These are phyloP conservation scores for Volucella inanis DNA, from an alignment of 2,888 invertebrate genomes.

Conservation along the genomic window DNA sequence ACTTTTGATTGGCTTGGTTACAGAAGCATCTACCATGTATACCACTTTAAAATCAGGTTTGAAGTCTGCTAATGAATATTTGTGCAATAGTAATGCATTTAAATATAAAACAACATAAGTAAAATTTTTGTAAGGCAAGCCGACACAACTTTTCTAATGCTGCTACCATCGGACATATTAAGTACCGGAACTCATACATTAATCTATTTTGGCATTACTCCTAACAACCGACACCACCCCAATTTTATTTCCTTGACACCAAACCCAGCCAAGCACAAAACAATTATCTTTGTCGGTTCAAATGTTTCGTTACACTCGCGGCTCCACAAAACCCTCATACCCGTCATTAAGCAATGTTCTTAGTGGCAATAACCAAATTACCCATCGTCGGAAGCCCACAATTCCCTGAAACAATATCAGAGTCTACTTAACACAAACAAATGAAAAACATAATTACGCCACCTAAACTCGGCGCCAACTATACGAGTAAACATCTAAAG, in stretches of 20 bases:
- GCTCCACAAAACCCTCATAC: slow-evolving; percentile 49
- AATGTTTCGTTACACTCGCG: slow-evolving; percentile 37
- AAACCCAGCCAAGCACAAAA: slow-evolving; percentile 45
- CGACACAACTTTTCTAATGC: too few species aligned
- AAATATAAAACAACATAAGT: too few species aligned
- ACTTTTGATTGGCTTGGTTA: too few species aligned
- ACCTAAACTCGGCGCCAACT: slow-evolving; percentile 68
- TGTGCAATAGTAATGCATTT: too few species aligned
- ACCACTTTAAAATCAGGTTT: too few species aligned
- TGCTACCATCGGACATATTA: neutral
- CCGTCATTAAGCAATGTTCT: slow-evolving; percentile 63
- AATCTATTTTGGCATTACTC: slow-evolving; percentile 30
- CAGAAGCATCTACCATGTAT: too few species aligned
- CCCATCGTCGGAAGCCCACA: slow-evolving; percentile 33
- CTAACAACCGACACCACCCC: slow-evolving; percentile 12
- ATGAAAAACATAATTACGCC: slow-evolving; percentile 63
- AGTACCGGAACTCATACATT: slow-evolving; percentile 19
- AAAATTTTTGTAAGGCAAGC: too few species aligned
- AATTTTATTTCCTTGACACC: slow-evolving; percentile 33
- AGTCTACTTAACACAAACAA: slow-evolving; percentile 61
- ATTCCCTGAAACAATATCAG: slow-evolving; percentile 52
- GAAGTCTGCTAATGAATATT: too few species aligned
- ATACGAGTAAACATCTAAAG: neutral
- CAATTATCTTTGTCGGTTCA: slow-evolving; percentile 50
- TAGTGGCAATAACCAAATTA: slow-evolving; percentile 63